Evolutionary conservation across 2,888 invertebrate genomes (phyloP), one percentile per base, ranked within the genome.

Genomic region (Parascotia fuliginaria): DNA sequence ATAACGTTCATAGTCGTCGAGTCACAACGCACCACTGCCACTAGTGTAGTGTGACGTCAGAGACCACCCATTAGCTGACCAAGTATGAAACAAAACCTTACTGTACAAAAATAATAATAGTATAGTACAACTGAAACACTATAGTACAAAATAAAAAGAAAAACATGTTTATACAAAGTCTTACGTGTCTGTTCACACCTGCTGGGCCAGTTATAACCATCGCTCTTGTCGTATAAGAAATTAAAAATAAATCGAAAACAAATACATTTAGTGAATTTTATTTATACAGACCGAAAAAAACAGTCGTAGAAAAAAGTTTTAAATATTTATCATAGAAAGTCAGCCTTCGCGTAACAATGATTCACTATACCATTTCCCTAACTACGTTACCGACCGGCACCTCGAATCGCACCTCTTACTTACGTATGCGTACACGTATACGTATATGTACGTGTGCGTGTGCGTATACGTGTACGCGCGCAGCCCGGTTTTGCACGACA

Each of bases 341-440:
- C 88, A 89, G 88, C 86, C 88, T 89, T 89, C 81, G 75, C 71
- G 71, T 80, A 79, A 74, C 75, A 74, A 69, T 71, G 75, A 72
- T 80, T 81, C 76, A 69, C 80, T 83, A 69, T 57, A 80, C 74
- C 74, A 67, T 75, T 78, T 73, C 64, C 69, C 81, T 81, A 85
- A 60, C 75, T 78, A 77, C 60, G 43, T 60, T 60, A 42, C 41
- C 57, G 52, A 57, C 62, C 68, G 57, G 60, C 43, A 14, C 32
- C 15, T 24, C 37, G 24, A 27, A n/a, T 19, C 31, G 14, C 9
- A 11, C 28, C 19, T 22, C 27, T 16, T 12, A 19, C 41, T 31
- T 22, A 36, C 11, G 39, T 13, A n/a, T 15, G 47, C 31, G 28
- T 41, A 0, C 31, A 37, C 33, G 13, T 16, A n/a, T 22, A 36